Evolutionary conservation across 2,888 invertebrate species (phyloP).

Genomic region (Acronicta psi): DNA sequence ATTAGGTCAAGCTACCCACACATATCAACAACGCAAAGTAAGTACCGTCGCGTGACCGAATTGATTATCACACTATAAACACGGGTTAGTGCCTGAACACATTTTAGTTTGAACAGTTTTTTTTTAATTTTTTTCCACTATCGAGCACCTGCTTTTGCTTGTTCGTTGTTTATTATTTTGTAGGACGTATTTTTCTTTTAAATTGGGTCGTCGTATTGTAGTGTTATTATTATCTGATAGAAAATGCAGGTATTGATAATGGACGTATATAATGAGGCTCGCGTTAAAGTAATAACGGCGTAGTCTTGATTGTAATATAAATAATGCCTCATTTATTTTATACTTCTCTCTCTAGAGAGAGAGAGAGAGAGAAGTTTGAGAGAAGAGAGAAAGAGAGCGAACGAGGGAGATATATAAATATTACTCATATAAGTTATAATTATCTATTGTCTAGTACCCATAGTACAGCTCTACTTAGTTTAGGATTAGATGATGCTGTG

Average conservation of each 20-base stretch:
- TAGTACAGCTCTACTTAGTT: too few species aligned
- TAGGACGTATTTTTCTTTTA: slow-evolving; percentile 1
- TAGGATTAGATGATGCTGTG: too few species aligned
- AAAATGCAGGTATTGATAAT: not conserved
- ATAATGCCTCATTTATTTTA: too few species aligned
- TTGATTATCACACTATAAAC: slow-evolving; percentile 77
- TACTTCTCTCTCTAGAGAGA: too few species aligned
- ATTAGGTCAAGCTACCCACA: slow-evolving; percentile 7
- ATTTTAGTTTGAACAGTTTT: slow-evolving; percentile 60
- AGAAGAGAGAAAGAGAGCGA: too few species aligned
- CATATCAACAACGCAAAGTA: not conserved
- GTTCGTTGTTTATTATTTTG: slow-evolving; percentile 27
- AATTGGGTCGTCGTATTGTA: slow-evolving; percentile 12
- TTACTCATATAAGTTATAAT: too few species aligned
- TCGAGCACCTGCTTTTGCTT: slow-evolving; percentile 23
- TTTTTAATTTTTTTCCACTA: slow-evolving; percentile 48
- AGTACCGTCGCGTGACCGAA: slow-evolving; percentile 68
- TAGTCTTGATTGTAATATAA: too few species aligned
- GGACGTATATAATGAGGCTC: too few species aligned
- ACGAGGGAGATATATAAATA: too few species aligned
- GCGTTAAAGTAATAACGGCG: too few species aligned
- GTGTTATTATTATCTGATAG: slow-evolving; percentile 4
- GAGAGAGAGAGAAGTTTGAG: too few species aligned
- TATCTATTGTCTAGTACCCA: too few species aligned
- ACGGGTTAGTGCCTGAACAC: slow-evolving; percentile 58